Percentiles rank a stretch among this genome's conserved stretches.
Conservation (phyloP, 1,140 invertebrate genomes). For the Drosophila mayri region DNA sequence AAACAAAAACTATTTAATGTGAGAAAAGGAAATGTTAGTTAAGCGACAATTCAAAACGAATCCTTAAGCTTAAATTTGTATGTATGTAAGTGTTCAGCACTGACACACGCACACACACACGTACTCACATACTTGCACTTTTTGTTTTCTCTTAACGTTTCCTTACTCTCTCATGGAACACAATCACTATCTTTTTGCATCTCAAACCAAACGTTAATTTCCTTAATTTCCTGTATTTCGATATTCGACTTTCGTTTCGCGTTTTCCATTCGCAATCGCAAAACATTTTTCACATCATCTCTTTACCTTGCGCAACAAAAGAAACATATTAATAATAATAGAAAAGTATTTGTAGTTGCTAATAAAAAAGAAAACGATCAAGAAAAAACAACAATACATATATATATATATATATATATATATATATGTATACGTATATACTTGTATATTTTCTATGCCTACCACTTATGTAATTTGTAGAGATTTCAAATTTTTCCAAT, state of each 20-base stretch:
- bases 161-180: slow-evolving; percentile 18
- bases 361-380: slow-evolving; percentile 47
- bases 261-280: slow-evolving; percentile 32
- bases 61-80: slow-evolving; percentile 81
- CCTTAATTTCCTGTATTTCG: slow-evolving; percentile 20
- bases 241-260: slow-evolving; percentile 13
- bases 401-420: slow-evolving; percentile 68
- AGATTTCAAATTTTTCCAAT: slow-evolving; percentile 69
- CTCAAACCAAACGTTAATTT: slow-evolving; percentile 20
- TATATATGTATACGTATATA: slow-evolving; percentile 76
- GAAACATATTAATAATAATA: slow-evolving; percentile 63
- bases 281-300: slow-evolving; percentile 41
- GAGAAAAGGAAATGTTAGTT: slow-evolving; percentile 67
- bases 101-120: slow-evolving; percentile 26
- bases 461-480: slow-evolving; percentile 83
- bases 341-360: slow-evolving; percentile 82
- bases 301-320: slow-evolving; percentile 42
- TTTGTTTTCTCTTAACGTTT: slow-evolving; percentile 36
- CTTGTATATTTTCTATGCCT: slow-evolving; percentile 83
- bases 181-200: slow-evolving; percentile 5
- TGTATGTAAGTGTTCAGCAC: slow-evolving; percentile 71
- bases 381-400: slow-evolving; percentile 61
- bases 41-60: slow-evolving; percentile 66
- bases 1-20: slow-evolving; percentile 45
- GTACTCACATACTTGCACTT: neutral